A percentile compares a stretch with the other conserved stretches of the same genome.
phyloP scores from a whole-genome alignment of 1,140 invertebrate species.

The Macrostomum lignano region DNA sequence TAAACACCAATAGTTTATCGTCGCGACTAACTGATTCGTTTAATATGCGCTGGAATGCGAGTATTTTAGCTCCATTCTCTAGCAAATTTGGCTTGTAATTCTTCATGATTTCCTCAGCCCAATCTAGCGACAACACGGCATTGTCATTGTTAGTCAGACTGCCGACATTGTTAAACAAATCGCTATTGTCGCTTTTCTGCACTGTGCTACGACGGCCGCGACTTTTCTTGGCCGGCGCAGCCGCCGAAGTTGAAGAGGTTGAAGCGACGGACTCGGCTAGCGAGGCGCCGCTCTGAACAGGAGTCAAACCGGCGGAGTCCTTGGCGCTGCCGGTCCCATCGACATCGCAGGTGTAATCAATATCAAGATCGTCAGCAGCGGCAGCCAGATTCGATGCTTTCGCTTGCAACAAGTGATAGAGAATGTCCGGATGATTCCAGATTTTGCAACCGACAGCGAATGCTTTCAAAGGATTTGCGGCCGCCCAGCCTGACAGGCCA shows the following conservation, averaged over 20 bases:
- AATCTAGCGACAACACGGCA: too few relatives aligned
- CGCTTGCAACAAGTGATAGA: constrained; percentile 64
- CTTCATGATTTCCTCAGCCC: constrained; percentile 54
- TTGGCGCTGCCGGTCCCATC: too few relatives aligned
- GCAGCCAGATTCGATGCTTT: constrained; percentile 34
- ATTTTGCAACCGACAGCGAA: constrained; percentile 97
- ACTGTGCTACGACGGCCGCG: too few relatives aligned
- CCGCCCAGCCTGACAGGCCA: constrained; percentile 34
- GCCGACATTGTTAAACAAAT: too few relatives aligned
- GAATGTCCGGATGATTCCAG: constrained; percentile 92
- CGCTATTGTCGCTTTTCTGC: too few relatives aligned
- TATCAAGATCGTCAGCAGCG: constrained; percentile 59
- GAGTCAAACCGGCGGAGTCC: too few relatives aligned
- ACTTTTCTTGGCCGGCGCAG: too few relatives aligned
- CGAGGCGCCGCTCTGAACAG: too few relatives aligned
- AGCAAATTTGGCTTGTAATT: constrained; percentile 58
- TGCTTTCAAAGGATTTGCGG: constrained; percentile 67
- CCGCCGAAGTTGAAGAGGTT: too few relatives aligned
- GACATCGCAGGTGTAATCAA: constrained; percentile 39
- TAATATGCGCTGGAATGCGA: constrained; percentile 65
- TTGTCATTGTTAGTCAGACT: too few relatives aligned
- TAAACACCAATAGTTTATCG: constrained; percentile 77
- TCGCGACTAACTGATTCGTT: constrained; percentile 54
- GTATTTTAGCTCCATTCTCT: constrained; percentile 77
- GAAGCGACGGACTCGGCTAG: too few relatives aligned